Percentiles rank a stretch among this genome's conserved stretches.
Conservation (phyloP, 2,888 invertebrate species). For the Stenurella melanura region DNA sequence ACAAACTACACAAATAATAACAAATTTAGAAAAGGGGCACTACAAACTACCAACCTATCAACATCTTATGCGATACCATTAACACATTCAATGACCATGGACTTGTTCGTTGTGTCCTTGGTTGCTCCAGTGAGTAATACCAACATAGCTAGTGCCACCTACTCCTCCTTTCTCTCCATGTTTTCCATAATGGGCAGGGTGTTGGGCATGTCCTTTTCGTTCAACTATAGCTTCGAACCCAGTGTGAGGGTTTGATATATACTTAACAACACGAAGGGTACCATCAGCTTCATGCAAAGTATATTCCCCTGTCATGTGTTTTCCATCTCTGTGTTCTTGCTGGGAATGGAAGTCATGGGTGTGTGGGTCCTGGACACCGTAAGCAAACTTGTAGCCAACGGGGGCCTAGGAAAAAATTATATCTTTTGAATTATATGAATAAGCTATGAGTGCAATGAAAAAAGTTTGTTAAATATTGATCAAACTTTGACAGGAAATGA, state of each 20-base stretch:
- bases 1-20: not conserved
- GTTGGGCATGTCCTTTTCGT: conserved; percentile 65
- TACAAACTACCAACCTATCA: not conserved
- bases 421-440: too few species aligned
- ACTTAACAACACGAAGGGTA: conserved; percentile 64
- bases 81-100: conserved; percentile 29
- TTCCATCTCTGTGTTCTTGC: conserved; percentile 61
- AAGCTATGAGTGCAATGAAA: too few species aligned
- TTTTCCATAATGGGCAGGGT: conserved; percentile 59
- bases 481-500: too few species aligned
- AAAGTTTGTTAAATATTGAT: too few species aligned
- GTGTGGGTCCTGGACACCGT: conserved; percentile 63
- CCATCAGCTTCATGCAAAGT: conserved; percentile 65
- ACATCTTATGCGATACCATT: not conserved
- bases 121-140: conserved; percentile 59
- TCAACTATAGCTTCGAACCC: conserved; percentile 68
- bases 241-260: conserved; percentile 63
- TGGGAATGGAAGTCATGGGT: conserved; percentile 65
- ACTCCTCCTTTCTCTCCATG: conserved; percentile 41
- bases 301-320: conserved; percentile 62
- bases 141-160: conserved; percentile 61
- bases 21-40: not conserved
- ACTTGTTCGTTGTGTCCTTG: conserved; percentile 48
- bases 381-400: conserved; percentile 60
- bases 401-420: not conserved